Evolutionary conservation across 2,113 vertebrate genomes (phyloP), one percentile per base, ranked within the genome.

Genomic region (Pygoscelis antarcticus): DNA sequence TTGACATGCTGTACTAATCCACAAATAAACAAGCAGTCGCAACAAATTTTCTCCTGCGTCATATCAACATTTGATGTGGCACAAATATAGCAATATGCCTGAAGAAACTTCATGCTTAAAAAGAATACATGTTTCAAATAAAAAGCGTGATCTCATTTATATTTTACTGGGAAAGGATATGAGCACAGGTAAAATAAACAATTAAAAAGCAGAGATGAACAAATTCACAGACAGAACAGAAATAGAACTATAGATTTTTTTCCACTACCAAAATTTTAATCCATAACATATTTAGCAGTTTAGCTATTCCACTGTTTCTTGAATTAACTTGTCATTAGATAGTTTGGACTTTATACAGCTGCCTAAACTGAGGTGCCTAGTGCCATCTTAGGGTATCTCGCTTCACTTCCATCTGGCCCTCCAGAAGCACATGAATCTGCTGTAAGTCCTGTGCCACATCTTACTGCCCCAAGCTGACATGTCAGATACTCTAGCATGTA

Each of bases 51-150:
- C 83, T 83, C 40, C 65, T 89, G 71, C 25, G 12, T 95, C 89
- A 94, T 71, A 85, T 95, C 93, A 95, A 74, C 83, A 79, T 96
- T 97, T 97, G 96, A 96, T 80, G 87, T 94, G 66, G 44, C 78
- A 97, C 83, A 97, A 97, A 97, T 98, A 96, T 86, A 97, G 93
- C 85, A 96, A 93, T 91, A 94, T 79, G 83, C 40, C 94, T 86
- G 62, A 89, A 88, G 78, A 98, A 96, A 89, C 40, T 57, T 92
- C 75, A 44, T 62, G 92, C 77, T 97, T 96, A 92, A 95, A 96
- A 92, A 78, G 76, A 97, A 97, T 95, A 87, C 38, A 93, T 93
- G 76, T 96, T 95, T 96, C 89, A 97, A 96, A 96, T 91, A 90
- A 94, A 93, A 96, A 83, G 3, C 6, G 2, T 54, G 94, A 89